Percentiles rank a stretch among this genome's conserved stretches.
phyloP scores from a whole-genome alignment of 2,888 invertebrate species.

The Antheraea yamamai region DNA sequence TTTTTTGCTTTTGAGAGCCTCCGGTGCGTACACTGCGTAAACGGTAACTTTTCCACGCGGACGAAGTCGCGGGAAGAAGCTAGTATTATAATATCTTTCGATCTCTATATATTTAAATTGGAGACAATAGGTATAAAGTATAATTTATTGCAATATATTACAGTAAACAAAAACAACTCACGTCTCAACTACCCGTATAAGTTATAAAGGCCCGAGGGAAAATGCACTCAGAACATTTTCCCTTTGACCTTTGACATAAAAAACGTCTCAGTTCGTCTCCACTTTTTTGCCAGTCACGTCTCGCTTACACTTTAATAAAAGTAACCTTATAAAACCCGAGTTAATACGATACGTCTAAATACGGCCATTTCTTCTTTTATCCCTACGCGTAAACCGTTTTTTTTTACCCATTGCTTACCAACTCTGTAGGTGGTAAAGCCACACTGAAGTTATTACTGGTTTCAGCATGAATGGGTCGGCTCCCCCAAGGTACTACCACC shows the following conservation, averaged over 20 bases:
- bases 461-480: no score
- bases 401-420: not conserved
- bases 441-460: no score
- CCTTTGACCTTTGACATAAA: constrained; percentile 10
- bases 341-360: constrained; percentile 10
- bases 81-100: no score
- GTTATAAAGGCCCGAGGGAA: not conserved
- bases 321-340: constrained; percentile 14
- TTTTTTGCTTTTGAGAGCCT: no score
- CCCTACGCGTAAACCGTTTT: constrained; percentile 1
- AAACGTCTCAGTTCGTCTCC: constrained; percentile 2
- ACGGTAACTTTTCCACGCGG: no score
- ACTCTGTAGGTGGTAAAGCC: not conserved
- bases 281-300: constrained; percentile 8
- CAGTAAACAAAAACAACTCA: not conserved
- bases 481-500: no score
- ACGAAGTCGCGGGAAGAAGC: no score
- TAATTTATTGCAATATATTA: not conserved
- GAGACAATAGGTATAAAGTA: not conserved
- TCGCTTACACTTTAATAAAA: constrained; percentile 11
- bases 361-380: not conserved
- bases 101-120: not conserved
- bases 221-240: not conserved
- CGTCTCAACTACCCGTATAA: not conserved
- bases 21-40: no score